Percentiles rank a stretch among this genome's conserved stretches.
Conservation (phyloP, 2,888 invertebrate genomes). For the Pherbina coryleti region DNA sequence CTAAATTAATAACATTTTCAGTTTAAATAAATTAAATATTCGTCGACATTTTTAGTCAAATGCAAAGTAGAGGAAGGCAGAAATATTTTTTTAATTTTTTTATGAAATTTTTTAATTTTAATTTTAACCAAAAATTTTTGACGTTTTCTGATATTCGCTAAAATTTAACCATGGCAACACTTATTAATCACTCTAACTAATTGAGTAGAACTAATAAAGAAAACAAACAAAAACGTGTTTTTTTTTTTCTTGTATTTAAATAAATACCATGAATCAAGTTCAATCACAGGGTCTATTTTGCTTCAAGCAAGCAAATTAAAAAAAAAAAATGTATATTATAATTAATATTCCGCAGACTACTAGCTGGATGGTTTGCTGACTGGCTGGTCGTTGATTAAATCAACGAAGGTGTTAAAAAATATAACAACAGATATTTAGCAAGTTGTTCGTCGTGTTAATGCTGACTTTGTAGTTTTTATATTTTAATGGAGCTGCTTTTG, state of each 20-base stretch:
- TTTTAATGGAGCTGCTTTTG: no score
- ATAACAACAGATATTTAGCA: no score
- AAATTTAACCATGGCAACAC: background rate
- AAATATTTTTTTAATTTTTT: no score
- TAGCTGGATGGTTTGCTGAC: background rate
- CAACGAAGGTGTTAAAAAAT: no score
- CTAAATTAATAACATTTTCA: background rate
- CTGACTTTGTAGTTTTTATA: no score
- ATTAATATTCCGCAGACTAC: constrained; percentile 6
- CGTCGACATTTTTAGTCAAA: no score
- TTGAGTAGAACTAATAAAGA: background rate
- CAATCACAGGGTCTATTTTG: background rate
- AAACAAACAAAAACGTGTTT: background rate
- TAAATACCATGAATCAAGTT: background rate
- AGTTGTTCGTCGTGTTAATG: no score
- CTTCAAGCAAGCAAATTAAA: background rate
- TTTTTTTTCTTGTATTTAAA: background rate
- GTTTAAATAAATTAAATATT: no score
- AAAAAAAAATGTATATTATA: background rate
- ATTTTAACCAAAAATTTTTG: constrained; percentile 2
- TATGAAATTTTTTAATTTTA: no score
- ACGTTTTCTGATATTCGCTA: background rate
- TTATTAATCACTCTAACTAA: no score
- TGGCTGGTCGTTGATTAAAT: background rate
- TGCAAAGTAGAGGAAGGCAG: no score